These are phyloP conservation scores for Alectoris magna DNA, from an alignment of 2,797 vertebrate genomes.

Conservation along the genomic window DNA sequence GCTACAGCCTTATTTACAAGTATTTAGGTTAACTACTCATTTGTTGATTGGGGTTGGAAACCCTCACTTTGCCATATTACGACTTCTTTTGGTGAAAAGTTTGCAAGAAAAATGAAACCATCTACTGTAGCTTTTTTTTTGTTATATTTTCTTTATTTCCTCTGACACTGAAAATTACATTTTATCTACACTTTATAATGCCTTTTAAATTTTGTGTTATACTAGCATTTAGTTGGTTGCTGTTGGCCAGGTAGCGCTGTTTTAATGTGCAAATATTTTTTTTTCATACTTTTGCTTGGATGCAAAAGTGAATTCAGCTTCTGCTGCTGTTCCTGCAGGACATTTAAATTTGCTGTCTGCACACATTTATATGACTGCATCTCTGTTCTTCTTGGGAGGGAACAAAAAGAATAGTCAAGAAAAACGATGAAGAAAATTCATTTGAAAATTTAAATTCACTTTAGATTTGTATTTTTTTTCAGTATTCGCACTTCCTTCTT, in stretches of 20 bases:
- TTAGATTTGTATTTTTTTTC: background rate
- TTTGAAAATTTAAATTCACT: background rate
- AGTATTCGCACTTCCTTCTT: background rate
- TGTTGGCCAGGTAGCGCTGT: background rate
- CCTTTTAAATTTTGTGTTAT: background rate
- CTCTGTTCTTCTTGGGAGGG: background rate
- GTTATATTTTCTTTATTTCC: background rate
- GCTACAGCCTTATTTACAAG: background rate
- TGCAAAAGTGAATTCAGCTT: background rate
- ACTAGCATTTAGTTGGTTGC: background rate
- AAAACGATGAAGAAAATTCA: background rate
- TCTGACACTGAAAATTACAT: background rate
- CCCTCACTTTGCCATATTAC: background rate
- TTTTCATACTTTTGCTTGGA: background rate
- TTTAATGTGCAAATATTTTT: background rate
- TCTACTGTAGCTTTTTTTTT: background rate
- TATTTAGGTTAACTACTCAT: background rate
- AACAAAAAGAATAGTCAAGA: background rate
- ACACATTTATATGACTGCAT: background rate
- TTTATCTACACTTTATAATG: background rate
- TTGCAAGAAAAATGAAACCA: background rate
- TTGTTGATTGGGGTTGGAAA: background rate
- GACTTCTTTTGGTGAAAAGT: background rate
- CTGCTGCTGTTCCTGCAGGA: background rate
- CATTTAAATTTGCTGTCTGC: background rate